Evolutionary conservation across 53 echinoderm and acorn worm species (phyloP).

Genomic region (Stichopus horrens): DNA sequence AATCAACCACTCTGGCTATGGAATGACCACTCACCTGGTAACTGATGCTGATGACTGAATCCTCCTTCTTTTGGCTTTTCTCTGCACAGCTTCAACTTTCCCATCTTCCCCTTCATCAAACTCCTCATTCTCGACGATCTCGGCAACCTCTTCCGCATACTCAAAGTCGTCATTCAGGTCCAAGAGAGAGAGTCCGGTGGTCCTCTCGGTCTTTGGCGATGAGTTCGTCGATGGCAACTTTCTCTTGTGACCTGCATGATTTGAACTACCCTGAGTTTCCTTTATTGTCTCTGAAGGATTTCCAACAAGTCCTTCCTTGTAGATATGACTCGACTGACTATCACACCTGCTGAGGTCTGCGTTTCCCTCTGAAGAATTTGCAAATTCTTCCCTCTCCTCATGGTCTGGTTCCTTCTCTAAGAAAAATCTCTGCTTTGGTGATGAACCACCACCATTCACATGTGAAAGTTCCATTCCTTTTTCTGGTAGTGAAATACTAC

Average conservation of each 20-base stretch:
- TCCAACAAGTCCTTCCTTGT: not conserved
- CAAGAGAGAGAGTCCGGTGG: not conserved
- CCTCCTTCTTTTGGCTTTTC: conserved; percentile 18
- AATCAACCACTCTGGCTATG: too few relatives aligned
- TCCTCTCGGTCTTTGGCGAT: not conserved
- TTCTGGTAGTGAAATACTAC: too few relatives aligned
- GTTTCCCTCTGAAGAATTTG: too few relatives aligned
- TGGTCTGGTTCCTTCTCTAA: too few relatives aligned
- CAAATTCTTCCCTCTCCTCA: too few relatives aligned
- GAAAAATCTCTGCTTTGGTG: too few relatives aligned
- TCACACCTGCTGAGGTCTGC: too few relatives aligned
- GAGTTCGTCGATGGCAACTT: not conserved
- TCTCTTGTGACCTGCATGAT: not conserved
- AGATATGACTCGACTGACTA: too few relatives aligned
- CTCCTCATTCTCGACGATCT: not conserved
- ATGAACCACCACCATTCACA: too few relatives aligned
- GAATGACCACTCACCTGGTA: not conserved
- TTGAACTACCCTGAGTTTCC: not conserved
- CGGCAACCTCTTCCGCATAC: conserved; percentile 21
- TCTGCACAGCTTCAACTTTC: not conserved
- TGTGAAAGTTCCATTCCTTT: too few relatives aligned
- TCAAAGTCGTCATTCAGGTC: conserved; percentile 37
- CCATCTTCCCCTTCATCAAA: not conserved
- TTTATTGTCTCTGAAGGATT: not conserved
- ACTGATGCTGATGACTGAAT: not conserved